Percentiles rank a stretch among this genome's conserved stretches.
These are phyloP conservation scores for Alexandromys fortis DNA, from an alignment of 2,113 vertebrate species.

Conservation along the genomic window DNA sequence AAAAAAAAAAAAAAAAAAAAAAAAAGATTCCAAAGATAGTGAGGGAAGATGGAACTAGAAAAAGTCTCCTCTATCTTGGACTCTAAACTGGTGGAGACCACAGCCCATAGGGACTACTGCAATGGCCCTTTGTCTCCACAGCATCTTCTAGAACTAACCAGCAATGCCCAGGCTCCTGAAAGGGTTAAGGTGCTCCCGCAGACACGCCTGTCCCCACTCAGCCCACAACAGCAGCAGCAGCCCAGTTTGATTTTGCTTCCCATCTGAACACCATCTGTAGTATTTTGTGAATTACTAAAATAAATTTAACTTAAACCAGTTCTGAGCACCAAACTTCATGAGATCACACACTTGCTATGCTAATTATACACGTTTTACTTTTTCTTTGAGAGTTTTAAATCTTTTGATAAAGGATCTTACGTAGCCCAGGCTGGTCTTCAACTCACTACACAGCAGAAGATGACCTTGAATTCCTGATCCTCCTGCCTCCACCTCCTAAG, in stretches of 20 bases:
- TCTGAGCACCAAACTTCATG: background rate
- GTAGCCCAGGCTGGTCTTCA: background rate
- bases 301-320: conserved; percentile 35
- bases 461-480: background rate
- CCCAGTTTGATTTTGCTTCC: background rate
- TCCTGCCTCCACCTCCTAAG: background rate
- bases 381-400: background rate
- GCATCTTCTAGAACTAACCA: conserved; percentile 17
- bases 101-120: background rate
- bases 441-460: background rate
- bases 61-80: background rate
- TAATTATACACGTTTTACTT: background rate
- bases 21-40: background rate
- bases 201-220: background rate
- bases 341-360: background rate
- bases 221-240: no score
- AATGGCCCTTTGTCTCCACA: background rate
- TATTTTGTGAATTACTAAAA: conserved; percentile 25
- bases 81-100: background rate
- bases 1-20: background rate
- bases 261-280: background rate
- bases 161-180: background rate
- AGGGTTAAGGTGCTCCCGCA: background rate
- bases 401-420: background rate
- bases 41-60: background rate